Evolutionary conservation across 2,113 vertebrate genomes (phyloP), one percentile per base, ranked within the genome.

Genomic region (Prunella fulvescens): DNA sequence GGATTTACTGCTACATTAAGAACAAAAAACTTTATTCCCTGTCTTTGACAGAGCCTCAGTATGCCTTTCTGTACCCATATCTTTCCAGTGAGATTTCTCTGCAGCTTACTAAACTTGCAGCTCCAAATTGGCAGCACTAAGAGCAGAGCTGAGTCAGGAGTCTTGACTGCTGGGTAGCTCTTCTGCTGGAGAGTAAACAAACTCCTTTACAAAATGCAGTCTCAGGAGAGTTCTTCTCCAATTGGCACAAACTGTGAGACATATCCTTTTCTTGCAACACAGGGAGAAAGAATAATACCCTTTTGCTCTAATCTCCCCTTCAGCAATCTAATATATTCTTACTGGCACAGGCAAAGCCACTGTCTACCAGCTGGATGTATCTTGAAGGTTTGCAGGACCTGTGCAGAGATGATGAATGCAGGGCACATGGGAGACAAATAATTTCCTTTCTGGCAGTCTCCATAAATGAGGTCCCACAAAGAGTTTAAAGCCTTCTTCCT

Each of bases 111-210:
- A 25, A 82, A 62, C 62, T 56, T 69, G 25, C 62, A 73, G 24
- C 51, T 60, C 54, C 5, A 3, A 90, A 62, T 8, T 7, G 1
- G 44, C 53, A 76, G 31, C n/a, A 24, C 51, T 71, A 61, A 73
- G 14, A 77, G 40, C 40, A 39, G 0, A 80, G 69, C 57, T 33
- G 53, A 88, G 71, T 67, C 47, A 73, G 54, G 29, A 90, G 37
- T 24, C n/a, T 42, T 61, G 28, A 26, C 66, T 90, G 42, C 45
- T 62, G 47, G 44, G 53, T 51, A 87, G 26, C 56, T 74, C 56
- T 51, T 90, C 73, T 39, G 39, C 56, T 84, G 54, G n/a, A 86
- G 33, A 83, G 82, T 78, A 93, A 95, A 91, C n/a, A 81, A 93
- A 53, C 35, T 86, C 37, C 44, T 89, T 81, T 91, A 78, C 71